These are phyloP conservation scores for Oryzias celebensis DNA, from an alignment of 2,113 vertebrate species.

Conservation along the genomic window DNA sequence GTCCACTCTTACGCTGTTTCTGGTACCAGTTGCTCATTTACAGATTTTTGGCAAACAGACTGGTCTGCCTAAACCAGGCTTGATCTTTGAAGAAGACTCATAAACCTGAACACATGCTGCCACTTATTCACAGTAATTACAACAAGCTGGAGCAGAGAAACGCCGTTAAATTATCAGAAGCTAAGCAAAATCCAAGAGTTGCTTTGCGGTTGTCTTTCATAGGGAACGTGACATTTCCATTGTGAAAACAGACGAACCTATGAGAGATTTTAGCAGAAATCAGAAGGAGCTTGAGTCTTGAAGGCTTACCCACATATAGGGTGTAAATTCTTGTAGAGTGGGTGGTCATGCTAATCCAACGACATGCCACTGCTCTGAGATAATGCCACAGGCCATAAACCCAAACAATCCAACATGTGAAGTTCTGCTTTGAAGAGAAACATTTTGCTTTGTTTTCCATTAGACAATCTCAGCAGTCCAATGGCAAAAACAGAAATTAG, in stretches of 20 bases:
- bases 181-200: slow-evolving; percentile 63
- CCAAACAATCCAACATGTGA: slow-evolving; percentile 39
- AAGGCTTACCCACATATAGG: slow-evolving; percentile 14
- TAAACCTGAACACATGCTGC: slow-evolving; percentile 82
- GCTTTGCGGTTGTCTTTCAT: slow-evolving; percentile 47
- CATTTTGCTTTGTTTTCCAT: slow-evolving; percentile 13
- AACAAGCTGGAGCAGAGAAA: slow-evolving; percentile 78
- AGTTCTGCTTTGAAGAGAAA: slow-evolving; percentile 27
- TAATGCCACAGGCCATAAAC: slow-evolving; percentile 31
- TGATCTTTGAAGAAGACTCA: slow-evolving; percentile 74
- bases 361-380: slow-evolving; percentile 27
- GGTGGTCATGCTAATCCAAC: slow-evolving; percentile 27
- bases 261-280: slow-evolving; percentile 43
- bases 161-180: slow-evolving; percentile 72
- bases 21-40: slow-evolving; percentile 51
- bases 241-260: slow-evolving; percentile 65
- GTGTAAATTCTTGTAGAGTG: slow-evolving; percentile 35
- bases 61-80: slow-evolving; percentile 67
- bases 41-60: slow-evolving; percentile 76
- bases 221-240: slow-evolving; percentile 68
- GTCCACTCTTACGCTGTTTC: slow-evolving; percentile 55
- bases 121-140: slow-evolving; percentile 84
- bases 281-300: slow-evolving; percentile 34
- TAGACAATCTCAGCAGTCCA: too few relatives aligned
- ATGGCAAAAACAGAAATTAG: too few relatives aligned